phyloP scores from a whole-genome alignment of 23 tunicate species.

The Diplosoma virens region DNA sequence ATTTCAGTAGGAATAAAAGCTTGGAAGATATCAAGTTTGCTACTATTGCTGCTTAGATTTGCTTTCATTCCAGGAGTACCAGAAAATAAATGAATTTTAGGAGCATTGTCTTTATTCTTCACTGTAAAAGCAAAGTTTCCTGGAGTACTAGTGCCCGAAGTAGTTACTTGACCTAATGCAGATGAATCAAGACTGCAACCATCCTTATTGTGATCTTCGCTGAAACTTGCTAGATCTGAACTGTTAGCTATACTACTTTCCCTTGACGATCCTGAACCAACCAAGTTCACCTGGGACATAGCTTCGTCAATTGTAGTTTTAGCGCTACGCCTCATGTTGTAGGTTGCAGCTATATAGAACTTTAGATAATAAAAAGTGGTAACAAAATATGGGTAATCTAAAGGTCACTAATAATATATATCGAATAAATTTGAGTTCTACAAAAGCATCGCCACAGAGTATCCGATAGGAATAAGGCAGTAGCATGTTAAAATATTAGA shows the following conservation, averaged over 20 bases:
- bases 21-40: conserved; percentile 19
- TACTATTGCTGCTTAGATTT: conserved; percentile 15
- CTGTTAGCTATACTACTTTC: conserved; percentile 23
- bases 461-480: too few species aligned
- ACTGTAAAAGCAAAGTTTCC: conserved; percentile 25
- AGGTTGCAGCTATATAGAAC: too few species aligned
- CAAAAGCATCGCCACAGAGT: too few species aligned
- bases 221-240: conserved; percentile 20
- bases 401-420: too few species aligned
- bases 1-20: conserved; percentile 29
- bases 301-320: too few species aligned
- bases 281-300: conserved; percentile 24
- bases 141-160: conserved; percentile 28
- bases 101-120: conserved; percentile 11
- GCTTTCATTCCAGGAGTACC: conserved; percentile 32
- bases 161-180: conserved; percentile 20
- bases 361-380: too few species aligned
- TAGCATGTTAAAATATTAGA: too few species aligned
- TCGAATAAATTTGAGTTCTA: too few species aligned
- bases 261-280: conserved; percentile 24
- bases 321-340: too few species aligned
- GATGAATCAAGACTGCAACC: conserved; percentile 23
- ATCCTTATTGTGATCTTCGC: conserved; percentile 14
- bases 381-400: too few species aligned
- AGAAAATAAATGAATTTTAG: conserved; percentile 18